Base-by-base conservation (phyloP, 2,113 vertebrate species). In the Mobula birostris region DNA sequence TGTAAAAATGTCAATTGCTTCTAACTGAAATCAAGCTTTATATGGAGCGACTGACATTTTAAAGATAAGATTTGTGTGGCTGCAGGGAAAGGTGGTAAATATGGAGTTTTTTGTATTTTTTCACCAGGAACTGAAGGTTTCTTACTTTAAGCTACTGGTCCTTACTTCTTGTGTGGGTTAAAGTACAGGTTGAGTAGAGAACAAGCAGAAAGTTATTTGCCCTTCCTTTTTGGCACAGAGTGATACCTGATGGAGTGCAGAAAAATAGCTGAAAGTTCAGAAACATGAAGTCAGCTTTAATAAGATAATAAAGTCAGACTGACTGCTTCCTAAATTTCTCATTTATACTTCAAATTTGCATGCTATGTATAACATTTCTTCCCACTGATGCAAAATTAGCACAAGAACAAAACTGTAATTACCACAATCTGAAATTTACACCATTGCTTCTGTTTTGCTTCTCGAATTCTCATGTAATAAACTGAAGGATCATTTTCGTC, bases 31-130 rank as follows among this genome's bases (percentile, higher is more conserved):
- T 72, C 90, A 74, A 68, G 68, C 27, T 48, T 56, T 93, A 36
- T 93, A 70, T 12, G 72, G 56, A 6, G 70, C 76, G 91, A 93
- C 40, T 93, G 91, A 93, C 70, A 48, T 29, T 76, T 74, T 76
- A 29, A 48, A 93, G 68, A 29, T 2, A 40, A 56, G 32, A 15
- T 74, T 93, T 5, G 32, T 48, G 48, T 29, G 40, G 70, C 68
- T 74, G 36, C 11, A 56, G 68, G 4, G 68, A 66, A 74, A 76
- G 70, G 36, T 74, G 70, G 91, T 56, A 68, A 93, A 3, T 74
- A 8, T 56, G 68, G 70, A 74, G 21, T 27, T 11, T 27, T 21
- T 40, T 66, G 90, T 92, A n/a, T 72, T 92, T 68, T 12, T 7
- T 32, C 36, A 74, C 70, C 48, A 70, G 36, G 72, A 74, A 74